These are phyloP conservation scores for Lochmaea capreae DNA, from an alignment of 2,888 invertebrate species.

Conservation along the genomic window DNA sequence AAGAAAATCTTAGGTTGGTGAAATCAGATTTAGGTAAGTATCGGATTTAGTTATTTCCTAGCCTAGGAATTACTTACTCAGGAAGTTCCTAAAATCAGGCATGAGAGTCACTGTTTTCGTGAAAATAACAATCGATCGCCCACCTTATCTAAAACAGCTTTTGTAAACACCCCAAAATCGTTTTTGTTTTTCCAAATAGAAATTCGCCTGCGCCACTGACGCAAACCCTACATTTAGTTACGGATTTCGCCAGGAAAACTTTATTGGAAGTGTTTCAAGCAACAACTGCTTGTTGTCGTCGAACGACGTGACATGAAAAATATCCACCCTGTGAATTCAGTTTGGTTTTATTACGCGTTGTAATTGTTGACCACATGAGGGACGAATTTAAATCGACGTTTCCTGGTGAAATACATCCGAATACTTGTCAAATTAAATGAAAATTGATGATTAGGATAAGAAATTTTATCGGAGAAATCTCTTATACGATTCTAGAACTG, in stretches of 20 bases:
- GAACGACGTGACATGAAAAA: constrained; percentile 47
- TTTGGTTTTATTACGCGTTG: constrained; percentile 57
- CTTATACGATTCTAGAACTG: no score
- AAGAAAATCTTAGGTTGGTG: no score
- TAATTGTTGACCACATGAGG: constrained; percentile 53
- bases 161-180: no score
- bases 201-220: not conserved
- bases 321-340: constrained; percentile 44
- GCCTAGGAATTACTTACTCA: no score
- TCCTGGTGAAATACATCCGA: constrained; percentile 21
- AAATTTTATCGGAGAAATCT: not conserved
- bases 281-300: constrained; percentile 47
- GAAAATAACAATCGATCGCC: no score
- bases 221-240: constrained; percentile 23
- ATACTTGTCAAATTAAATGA: constrained; percentile 6
- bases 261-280: constrained; percentile 43
- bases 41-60: no score
- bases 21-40: no score
- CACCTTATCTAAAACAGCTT: no score
- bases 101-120: no score
- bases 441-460: not conserved
- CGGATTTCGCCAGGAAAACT: constrained; percentile 30
- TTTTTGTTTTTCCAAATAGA: no score
- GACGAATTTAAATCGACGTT: constrained; percentile 37
- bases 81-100: no score